phyloP scores from a whole-genome alignment of 2,888 invertebrate species.

The Petrolisthes cinctipes region DNA sequence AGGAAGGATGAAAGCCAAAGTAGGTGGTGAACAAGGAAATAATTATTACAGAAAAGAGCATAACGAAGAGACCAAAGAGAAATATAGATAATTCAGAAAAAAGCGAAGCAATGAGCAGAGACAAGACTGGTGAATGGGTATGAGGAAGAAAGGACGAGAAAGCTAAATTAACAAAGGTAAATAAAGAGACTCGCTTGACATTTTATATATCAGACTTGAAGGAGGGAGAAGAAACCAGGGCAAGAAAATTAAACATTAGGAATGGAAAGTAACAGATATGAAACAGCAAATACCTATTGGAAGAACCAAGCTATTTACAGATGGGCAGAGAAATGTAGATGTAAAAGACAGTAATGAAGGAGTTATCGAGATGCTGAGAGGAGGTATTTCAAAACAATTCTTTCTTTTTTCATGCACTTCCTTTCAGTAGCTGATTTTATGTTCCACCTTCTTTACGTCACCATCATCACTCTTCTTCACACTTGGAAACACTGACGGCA shows the following conservation, averaged over 20 bases:
- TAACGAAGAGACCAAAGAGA: neutral
- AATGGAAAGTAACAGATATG: neutral
- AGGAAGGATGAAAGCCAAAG: neutral
- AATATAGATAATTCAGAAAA: neutral
- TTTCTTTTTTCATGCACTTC: too few relatives aligned
- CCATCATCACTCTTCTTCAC: too few relatives aligned
- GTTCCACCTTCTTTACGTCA: too few relatives aligned
- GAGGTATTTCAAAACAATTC: too few relatives aligned
- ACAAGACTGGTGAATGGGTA: neutral
- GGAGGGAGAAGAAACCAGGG: neutral
- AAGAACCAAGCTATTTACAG: neutral
- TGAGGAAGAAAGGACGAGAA: neutral
- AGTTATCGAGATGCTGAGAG: too few relatives aligned
- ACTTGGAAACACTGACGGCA: too few relatives aligned
- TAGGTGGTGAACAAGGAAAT: neutral
- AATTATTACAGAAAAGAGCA: neutral
- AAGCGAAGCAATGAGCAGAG: neutral
- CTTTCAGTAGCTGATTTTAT: too few relatives aligned
- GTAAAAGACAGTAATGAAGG: too few relatives aligned
- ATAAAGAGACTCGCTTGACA: neutral
- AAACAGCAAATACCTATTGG: neutral
- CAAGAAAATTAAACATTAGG: neutral
- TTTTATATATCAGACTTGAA: neutral
- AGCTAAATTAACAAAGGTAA: neutral
- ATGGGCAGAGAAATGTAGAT: too few relatives aligned